phyloP scores from a whole-genome alignment of 2,113 vertebrate species.

The Scopus umbretta region DNA sequence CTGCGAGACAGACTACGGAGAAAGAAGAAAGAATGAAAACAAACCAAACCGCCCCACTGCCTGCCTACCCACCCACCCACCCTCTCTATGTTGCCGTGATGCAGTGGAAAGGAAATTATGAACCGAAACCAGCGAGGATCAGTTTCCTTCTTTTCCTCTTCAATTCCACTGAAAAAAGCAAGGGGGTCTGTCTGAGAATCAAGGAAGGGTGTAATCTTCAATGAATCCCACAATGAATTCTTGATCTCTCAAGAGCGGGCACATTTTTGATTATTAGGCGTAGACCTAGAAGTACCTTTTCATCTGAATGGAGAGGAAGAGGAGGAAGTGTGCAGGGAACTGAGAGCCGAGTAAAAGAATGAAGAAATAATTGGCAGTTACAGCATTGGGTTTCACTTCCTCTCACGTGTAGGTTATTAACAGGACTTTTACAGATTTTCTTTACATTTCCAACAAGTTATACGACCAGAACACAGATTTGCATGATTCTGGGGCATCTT shows the following conservation, averaged over 20 bases:
- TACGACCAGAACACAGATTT: background rate
- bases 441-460: background rate
- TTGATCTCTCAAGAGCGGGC: background rate
- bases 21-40: background rate
- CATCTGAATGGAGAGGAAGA: background rate
- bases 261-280: background rate
- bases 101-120: background rate
- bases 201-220: background rate
- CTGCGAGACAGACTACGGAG: background rate
- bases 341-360: background rate
- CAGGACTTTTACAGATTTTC: background rate
- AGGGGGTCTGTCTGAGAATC: background rate
- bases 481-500: background rate
- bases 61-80: background rate
- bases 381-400: constrained; percentile 12
- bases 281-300: constrained; percentile 19
- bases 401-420: background rate
- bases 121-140: background rate
- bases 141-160: background rate
- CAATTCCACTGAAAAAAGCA: background rate
- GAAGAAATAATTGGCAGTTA: constrained; percentile 32
- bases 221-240: background rate
- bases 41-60: background rate
- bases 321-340: background rate
- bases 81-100: background rate